A percentile compares a stretch with the other conserved stretches of the same genome.
Evolutionary conservation across 37 sponge, comb jelly and placozoan genomes (phyloP).

Genomic region (Aphrocallistes beatrix): DNA sequence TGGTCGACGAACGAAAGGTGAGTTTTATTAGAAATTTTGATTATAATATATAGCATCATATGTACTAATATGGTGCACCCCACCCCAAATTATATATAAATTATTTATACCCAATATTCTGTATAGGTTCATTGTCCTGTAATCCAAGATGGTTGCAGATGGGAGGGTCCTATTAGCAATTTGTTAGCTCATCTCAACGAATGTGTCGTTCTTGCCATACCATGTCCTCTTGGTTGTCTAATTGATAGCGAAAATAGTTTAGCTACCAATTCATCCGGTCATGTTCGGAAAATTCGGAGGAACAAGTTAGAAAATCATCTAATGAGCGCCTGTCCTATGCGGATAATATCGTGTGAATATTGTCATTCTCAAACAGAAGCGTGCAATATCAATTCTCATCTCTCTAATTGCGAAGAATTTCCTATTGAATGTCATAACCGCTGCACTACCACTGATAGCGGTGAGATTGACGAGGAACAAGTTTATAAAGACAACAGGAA

Average conservation of each 20-base stretch:
- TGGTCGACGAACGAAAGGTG: background rate
- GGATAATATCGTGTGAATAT: background rate
- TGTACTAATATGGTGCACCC: background rate
- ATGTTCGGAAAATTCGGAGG: background rate
- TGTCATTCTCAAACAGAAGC: background rate
- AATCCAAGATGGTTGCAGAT: background rate
- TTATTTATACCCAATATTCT: background rate
- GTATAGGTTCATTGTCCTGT: background rate
- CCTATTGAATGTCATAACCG: background rate
- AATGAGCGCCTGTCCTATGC: background rate
- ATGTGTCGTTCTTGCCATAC: background rate
- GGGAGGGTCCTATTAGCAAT: background rate
- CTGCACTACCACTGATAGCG: background rate
- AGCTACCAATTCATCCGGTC: background rate
- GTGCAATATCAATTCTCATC: background rate
- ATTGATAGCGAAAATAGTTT: background rate
- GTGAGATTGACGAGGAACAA: no score
- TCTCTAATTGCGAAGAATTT: background rate
- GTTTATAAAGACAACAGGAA: background rate
- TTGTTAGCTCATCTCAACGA: background rate
- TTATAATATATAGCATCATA: no score
- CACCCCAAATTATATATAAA: background rate
- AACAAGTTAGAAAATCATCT: background rate
- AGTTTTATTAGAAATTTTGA: no score
- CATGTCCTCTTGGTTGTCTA: slow-evolving; percentile 7